Evolutionary conservation across 1,140 invertebrate genomes (phyloP).

Genomic region (Anagrus nilaparvatae): DNA sequence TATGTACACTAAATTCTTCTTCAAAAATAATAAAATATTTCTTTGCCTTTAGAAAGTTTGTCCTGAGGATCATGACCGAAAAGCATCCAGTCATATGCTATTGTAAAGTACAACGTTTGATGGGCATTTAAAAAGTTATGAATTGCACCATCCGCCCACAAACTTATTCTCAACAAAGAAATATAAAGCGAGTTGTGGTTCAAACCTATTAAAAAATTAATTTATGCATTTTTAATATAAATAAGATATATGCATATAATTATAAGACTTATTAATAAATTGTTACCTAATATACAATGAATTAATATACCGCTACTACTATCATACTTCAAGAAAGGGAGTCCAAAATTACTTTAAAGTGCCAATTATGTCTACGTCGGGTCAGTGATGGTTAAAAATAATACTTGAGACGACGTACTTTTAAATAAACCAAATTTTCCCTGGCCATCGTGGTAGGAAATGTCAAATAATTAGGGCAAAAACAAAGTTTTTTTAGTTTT

Average conservation of each 20-base stretch:
- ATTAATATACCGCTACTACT: conserved; percentile 63
- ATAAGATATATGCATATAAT: too few relatives aligned
- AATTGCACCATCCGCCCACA: conserved; percentile 78
- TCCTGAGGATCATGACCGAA: conserved; percentile 74
- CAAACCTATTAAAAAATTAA: conserved; percentile 61
- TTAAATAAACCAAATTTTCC: too few relatives aligned
- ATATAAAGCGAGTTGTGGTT: conserved; percentile 77
- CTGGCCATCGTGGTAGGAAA: too few relatives aligned
- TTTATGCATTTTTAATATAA: too few relatives aligned
- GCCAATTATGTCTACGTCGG: too few relatives aligned
- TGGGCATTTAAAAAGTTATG: conserved; percentile 56
- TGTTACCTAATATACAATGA: conserved; percentile 71
- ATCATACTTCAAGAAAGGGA: too few relatives aligned
- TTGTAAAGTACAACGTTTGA: conserved; percentile 71
- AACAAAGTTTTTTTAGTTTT: too few relatives aligned
- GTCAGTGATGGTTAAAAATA: too few relatives aligned
- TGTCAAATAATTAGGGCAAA: too few relatives aligned
- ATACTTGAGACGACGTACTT: too few relatives aligned
- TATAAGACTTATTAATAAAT: too few relatives aligned
- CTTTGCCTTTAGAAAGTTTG: conserved; percentile 64
- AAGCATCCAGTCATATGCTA: conserved; percentile 80
- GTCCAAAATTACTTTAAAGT: too few relatives aligned
- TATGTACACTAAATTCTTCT: conserved; percentile 63
- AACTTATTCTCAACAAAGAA: conserved; percentile 62
- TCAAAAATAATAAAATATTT: conserved; percentile 68